Conservation (phyloP, 2,113 vertebrate genomes). For the Anseranas semipalmata region DNA sequence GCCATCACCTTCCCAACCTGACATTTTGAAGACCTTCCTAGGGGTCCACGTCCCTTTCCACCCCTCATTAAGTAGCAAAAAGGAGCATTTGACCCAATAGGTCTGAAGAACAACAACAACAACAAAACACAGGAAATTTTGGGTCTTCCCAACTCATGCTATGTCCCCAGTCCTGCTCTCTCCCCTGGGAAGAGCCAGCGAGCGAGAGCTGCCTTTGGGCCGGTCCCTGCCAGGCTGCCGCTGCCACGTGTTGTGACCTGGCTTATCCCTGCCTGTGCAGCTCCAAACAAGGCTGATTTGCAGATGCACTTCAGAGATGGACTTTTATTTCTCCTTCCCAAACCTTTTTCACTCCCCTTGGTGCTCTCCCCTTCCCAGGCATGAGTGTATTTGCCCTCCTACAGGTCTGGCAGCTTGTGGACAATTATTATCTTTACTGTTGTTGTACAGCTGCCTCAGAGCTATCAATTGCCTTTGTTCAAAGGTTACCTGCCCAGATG, state of each 20-base stretch:
- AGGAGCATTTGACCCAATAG: not conserved
- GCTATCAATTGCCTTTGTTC: constrained; percentile 64
- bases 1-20: not conserved
- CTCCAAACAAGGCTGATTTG: not conserved
- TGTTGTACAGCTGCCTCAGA: constrained; percentile 13
- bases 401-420: not conserved
- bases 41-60: rapidly evolving
- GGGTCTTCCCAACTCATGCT: not conserved
- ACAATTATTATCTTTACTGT: not conserved
- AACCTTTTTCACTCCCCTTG: not conserved
- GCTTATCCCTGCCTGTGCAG: not conserved
- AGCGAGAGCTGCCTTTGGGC: not conserved
- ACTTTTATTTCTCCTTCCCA: not conserved
- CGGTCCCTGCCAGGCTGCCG: not conserved
- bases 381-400: not conserved
- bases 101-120: not conserved
- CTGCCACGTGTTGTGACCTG: not conserved
- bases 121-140: not conserved
- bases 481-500: constrained; percentile 69
- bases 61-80: not conserved
- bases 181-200: too few species aligned
- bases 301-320: not conserved
- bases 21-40: not conserved
- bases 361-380: not conserved
- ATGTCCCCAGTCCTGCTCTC: not conserved